These are phyloP conservation scores for Yponomeuta plumbellus DNA, from an alignment of 2,888 invertebrate species.

Conservation along the genomic window DNA sequence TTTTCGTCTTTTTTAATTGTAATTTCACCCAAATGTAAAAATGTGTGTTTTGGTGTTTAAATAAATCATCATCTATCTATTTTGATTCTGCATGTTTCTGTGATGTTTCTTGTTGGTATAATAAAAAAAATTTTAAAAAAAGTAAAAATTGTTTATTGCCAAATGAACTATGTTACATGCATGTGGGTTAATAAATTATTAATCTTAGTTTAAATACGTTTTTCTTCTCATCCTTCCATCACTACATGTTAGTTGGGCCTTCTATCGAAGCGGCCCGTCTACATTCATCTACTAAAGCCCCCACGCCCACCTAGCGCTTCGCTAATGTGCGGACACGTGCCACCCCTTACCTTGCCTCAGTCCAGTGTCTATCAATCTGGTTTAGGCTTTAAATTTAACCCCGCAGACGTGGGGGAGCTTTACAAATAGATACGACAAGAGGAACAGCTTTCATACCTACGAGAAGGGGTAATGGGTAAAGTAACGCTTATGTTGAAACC, in stretches of 20 bases:
- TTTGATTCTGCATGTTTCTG: no score
- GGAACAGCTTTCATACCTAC: not conserved
- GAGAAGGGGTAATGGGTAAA: not conserved
- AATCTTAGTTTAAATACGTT: no score
- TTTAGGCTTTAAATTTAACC: not conserved
- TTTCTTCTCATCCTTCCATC: no score
- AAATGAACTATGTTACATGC: no score
- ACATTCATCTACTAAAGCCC: not conserved
- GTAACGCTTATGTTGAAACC: not conserved
- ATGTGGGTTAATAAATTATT: no score
- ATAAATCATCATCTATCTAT: no score
- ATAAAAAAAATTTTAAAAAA: no score
- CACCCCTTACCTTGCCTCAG: conserved; percentile 17
- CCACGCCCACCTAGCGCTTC: conserved; percentile 31
- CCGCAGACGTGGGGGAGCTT: not conserved
- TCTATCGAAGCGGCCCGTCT: not conserved
- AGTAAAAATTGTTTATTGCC: no score
- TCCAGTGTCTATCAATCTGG: conserved; percentile 13
- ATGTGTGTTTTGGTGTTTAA: no score
- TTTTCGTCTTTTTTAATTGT: no score
- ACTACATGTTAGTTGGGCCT: not conserved
- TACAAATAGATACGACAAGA: not conserved
- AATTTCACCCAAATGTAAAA: no score
- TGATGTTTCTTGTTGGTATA: no score
- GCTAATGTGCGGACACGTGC: conserved; percentile 40